These are phyloP conservation scores for Gryllus bimaculatus DNA, from an alignment of 1,140 invertebrate genomes.

Conservation along the genomic window DNA sequence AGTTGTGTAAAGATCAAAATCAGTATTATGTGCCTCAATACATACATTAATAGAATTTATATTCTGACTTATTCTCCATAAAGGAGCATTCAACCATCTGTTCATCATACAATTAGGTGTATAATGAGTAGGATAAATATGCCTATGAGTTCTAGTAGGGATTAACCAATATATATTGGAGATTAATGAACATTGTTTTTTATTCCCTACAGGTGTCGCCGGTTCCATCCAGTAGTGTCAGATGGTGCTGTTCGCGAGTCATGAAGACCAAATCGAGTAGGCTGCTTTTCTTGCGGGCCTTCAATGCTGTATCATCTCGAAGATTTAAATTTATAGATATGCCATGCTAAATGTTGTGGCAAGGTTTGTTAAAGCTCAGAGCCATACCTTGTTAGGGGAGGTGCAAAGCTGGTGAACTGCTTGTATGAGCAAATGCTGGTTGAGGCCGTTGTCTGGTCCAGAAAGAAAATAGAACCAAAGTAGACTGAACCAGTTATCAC, in stretches of 20 bases:
- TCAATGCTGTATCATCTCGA: neutral
- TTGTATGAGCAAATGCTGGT: neutral
- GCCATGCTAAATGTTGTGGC: neutral
- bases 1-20: too few relatives aligned
- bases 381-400: neutral
- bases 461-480: neutral
- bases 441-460: neutral
- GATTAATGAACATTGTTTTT: neutral
- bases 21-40: too few relatives aligned
- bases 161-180: too few relatives aligned
- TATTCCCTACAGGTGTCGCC: constrained; percentile 15
- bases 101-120: too few relatives aligned
- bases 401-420: neutral
- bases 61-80: too few relatives aligned
- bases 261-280: constrained; percentile 6
- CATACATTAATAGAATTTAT: too few relatives aligned
- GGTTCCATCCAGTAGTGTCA: constrained; percentile 19
- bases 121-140: too few relatives aligned
- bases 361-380: neutral
- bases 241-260: constrained; percentile 11
- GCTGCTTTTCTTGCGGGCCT: neutral
- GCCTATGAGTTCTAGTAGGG: too few relatives aligned
- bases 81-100: too few relatives aligned
- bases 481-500: neutral
- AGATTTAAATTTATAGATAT: neutral